Evolutionary conservation across 1,140 invertebrate species (phyloP), one percentile per base, ranked within the genome.

Genomic region (Battus philenor): DNA sequence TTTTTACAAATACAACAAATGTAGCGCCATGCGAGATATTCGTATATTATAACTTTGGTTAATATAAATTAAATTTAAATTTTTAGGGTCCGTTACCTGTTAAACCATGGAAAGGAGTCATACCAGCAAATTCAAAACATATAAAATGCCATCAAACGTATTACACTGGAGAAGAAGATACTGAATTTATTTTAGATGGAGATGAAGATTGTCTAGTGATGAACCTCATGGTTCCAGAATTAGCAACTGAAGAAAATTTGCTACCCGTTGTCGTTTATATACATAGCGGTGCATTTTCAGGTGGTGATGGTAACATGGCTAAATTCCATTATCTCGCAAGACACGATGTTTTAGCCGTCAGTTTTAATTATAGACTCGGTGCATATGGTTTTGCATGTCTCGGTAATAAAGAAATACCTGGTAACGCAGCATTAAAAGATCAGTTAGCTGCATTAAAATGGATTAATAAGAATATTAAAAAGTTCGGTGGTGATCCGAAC

Each of bases 401-500:
- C 4, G 88, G 87, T 2, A 88, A 87, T 58, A 71, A 86, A 20
- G 66, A 82, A 44, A 83, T 88, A 31, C 87, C 89, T 1, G 91
- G 90, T 7, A 92, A 92, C 59, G 86, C 88, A 47, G 91, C 87
- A 2, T 46, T 92, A 22, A 89, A 89, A 65, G 92, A 93, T 64
- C 88, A 91, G 77, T 47, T 82, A 2, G 74, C 76, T 13, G 78
- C 75, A 11, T 63, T 85, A n/a, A 66, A 57, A 32, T 81, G 87
- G 90, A 86, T 93, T 1, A 79, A 89, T 33, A 79, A 87, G 9
- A 90, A 92, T 46, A 89, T 93, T 5, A 71, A 47, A 2, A 70
- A 75, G 2, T 93, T 93, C 68, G 91, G 91, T 12, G 92, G 92
- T 7, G 90, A 94, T 80, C 87, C 90, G 0, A 78, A 87, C 6